These are phyloP conservation scores for Ochropleura leucogaster DNA, from an alignment of 2,888 invertebrate genomes.

Conservation along the genomic window DNA sequence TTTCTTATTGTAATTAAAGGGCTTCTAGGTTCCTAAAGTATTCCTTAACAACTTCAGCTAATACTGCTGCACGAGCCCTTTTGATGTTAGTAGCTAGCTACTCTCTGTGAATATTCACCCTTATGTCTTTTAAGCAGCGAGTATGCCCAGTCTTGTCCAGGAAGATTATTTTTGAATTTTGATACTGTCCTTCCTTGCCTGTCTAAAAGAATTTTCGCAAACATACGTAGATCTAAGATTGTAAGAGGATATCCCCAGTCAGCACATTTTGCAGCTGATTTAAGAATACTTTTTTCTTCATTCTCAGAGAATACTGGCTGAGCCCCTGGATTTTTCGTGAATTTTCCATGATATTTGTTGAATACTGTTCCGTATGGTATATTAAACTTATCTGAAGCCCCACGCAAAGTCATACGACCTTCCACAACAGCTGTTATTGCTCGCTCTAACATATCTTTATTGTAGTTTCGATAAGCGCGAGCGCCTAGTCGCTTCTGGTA, in stretches of 20 bases:
- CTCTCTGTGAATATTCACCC: not conserved
- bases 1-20: too few relatives aligned
- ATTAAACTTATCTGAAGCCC: conserved; percentile 25
- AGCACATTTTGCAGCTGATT: not conserved
- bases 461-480: conserved; percentile 27
- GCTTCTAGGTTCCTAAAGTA: not conserved
- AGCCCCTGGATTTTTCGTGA: not conserved
- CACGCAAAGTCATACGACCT: conserved; percentile 18
- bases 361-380: conserved; percentile 33
- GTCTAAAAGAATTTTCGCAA: conserved; percentile 1
- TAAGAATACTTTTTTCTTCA: not conserved
- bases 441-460: conserved; percentile 19
- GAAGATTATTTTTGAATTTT: not conserved
- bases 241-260: conserved; percentile 1
- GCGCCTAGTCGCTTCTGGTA: conserved; percentile 1
- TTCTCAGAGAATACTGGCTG: conserved; percentile 5
- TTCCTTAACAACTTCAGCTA: not conserved
- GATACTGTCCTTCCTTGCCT: not conserved
- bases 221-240: conserved; percentile 1
- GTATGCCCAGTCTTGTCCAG: conserved; percentile 3
- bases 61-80: not conserved
- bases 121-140: not conserved
- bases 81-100: conserved; percentile 2
- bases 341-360: conserved; percentile 27
- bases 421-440: conserved; percentile 20